phyloP scores from a whole-genome alignment of 1,140 invertebrate genomes.

The Nylanderia fulva region DNA sequence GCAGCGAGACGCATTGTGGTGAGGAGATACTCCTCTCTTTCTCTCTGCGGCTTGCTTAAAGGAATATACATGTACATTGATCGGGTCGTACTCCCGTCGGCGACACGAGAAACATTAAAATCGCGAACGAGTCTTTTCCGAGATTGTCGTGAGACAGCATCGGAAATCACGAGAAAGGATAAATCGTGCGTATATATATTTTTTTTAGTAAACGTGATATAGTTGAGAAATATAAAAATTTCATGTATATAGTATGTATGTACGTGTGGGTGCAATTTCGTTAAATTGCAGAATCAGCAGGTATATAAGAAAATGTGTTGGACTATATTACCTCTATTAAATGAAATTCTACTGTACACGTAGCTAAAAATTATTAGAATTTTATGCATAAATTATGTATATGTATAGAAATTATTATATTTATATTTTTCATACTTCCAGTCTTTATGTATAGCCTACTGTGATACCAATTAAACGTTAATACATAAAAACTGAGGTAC shows the following conservation, averaged over 20 bases:
- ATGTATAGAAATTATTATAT: too few species aligned
- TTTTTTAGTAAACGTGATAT: background rate
- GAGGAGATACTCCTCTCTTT: constrained; percentile 6
- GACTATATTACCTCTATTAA: too few species aligned
- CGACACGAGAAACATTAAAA: constrained; percentile 51
- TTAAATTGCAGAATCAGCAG: background rate
- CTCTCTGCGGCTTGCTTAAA: constrained; percentile 30
- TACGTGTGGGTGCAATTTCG: too few species aligned
- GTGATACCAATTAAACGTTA: too few species aligned
- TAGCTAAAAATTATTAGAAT: too few species aligned
- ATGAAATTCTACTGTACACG: background rate
- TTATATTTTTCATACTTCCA: background rate
- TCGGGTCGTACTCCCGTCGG: background rate
- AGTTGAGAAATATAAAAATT: background rate
- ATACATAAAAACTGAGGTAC: background rate
- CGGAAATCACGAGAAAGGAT: constrained; percentile 9
- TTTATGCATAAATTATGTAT: too few species aligned
- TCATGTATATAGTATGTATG: background rate
- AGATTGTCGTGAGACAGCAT: background rate
- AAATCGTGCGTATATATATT: too few species aligned
- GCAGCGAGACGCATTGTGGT: constrained; percentile 24
- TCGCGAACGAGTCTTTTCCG: background rate
- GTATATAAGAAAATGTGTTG: background rate
- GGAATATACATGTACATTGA: constrained; percentile 25
- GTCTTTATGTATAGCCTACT: background rate